Percentiles rank a stretch among this genome's conserved stretches.
Evolutionary conservation across 1,140 invertebrate genomes (phyloP).

Genomic region (Heterodera schachtii): DNA sequence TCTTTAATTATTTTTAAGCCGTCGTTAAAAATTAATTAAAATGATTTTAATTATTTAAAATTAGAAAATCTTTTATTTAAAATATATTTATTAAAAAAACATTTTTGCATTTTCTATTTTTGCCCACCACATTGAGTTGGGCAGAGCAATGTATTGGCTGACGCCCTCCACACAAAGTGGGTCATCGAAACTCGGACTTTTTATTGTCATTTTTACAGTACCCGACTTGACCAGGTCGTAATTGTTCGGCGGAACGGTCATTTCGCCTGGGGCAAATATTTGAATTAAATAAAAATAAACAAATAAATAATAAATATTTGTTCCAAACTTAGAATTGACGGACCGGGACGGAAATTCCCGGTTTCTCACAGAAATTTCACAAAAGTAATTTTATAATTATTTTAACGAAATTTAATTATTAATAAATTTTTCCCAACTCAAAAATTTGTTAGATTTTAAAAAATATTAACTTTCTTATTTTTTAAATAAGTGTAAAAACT

Average conservation of each 20-base stretch:
- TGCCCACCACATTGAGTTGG: conserved; percentile 47
- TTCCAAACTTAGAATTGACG: no score
- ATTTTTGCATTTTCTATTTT: conserved; percentile 1
- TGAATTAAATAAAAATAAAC: background rate
- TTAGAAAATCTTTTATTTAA: no score
- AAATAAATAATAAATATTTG: background rate
- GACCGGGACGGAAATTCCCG: no score
- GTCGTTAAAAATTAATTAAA: background rate
- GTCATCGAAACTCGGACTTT: conserved; percentile 46
- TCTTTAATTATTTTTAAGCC: no score
- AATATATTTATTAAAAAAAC: background rate
- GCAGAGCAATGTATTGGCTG: conserved; percentile 53
- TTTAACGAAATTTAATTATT: background rate
- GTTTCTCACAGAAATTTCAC: background rate
- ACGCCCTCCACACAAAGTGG: conserved; percentile 48
- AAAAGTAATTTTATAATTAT: background rate
- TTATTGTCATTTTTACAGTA: conserved; percentile 41
- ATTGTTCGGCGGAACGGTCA: conserved; percentile 43
- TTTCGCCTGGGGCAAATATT: conserved; percentile 34
- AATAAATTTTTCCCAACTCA: no score
- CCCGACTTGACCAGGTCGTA: conserved; percentile 53
- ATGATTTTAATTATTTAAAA: conserved; percentile 6
- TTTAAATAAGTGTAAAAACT: no score
- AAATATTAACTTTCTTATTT: no score
- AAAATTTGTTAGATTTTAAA: no score